Conservation (phyloP, 2,113 vertebrate genomes). For the Hystrix cristata region DNA sequence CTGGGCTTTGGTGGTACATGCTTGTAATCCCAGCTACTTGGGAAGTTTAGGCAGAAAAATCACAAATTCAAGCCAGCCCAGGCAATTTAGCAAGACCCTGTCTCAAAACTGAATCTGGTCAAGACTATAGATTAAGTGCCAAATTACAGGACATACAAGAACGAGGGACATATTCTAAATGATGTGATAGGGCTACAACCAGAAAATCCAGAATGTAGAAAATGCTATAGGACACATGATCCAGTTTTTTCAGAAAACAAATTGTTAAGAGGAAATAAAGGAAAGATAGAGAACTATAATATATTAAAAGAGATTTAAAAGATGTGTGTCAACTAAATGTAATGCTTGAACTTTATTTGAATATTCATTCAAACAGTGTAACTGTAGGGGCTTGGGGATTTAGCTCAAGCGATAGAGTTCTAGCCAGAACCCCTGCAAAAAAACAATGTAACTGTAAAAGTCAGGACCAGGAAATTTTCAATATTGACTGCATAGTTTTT, state of each 20-base stretch:
- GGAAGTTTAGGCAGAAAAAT: no score
- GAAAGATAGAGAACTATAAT: background rate
- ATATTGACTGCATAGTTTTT: background rate
- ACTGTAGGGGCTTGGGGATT: background rate
- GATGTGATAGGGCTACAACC: background rate
- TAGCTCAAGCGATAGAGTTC: no score
- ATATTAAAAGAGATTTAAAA: conserved; percentile 31
- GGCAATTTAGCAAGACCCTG: no score
- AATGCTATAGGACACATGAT: no score
- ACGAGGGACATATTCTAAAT: background rate
- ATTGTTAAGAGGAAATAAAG: background rate
- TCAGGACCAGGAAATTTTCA: background rate
- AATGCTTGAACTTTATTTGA: conserved; percentile 31
- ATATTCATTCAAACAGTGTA: background rate
- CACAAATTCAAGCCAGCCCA: no score
- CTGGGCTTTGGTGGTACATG: no score
- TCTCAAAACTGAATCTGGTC: background rate
- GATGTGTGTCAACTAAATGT: background rate
- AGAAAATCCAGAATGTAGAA: conserved; percentile 13
- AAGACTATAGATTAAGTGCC: background rate
- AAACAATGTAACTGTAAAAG: background rate
- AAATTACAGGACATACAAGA: background rate
- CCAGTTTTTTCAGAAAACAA: background rate
- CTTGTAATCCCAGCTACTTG: no score
- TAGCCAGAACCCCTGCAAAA: no score